These are phyloP conservation scores for Strix aluco DNA, from an alignment of 2,113 vertebrate species.

Conservation along the genomic window DNA sequence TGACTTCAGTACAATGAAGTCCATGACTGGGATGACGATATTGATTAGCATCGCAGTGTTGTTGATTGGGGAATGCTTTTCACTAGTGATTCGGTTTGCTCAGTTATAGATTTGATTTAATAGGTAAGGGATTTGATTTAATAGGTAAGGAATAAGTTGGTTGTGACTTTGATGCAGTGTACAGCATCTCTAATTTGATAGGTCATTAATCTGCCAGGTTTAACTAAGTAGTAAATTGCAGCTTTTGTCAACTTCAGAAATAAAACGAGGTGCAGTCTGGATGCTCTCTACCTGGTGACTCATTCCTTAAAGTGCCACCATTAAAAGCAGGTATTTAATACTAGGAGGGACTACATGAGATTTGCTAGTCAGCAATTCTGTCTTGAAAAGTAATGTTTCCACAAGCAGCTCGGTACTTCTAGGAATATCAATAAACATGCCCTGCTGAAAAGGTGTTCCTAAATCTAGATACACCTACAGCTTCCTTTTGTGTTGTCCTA, in stretches of 20 bases:
- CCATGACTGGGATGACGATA: not conserved
- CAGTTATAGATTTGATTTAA: not conserved
- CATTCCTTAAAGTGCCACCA: not conserved
- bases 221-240: constrained; percentile 2
- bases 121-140: not conserved
- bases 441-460: not conserved
- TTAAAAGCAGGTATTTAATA: not conserved
- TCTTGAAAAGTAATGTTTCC: not conserved
- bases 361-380: not conserved
- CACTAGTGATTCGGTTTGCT: not conserved
- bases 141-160: not conserved
- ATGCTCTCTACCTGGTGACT: not conserved
- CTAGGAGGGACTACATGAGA: not conserved
- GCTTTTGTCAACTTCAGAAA: not conserved
- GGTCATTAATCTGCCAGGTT: constrained; percentile 38
- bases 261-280: not conserved
- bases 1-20: not conserved
- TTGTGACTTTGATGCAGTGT: constrained; percentile 50
- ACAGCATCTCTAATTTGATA: not conserved
- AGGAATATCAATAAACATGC: not conserved
- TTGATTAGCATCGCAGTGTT: not conserved
- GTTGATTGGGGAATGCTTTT: not conserved
- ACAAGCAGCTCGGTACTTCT: not conserved
- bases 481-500: not conserved
- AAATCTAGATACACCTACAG: not conserved